phyloP scores from a whole-genome alignment of 2,888 invertebrate genomes.

The Ochlodes sylvanus region DNA sequence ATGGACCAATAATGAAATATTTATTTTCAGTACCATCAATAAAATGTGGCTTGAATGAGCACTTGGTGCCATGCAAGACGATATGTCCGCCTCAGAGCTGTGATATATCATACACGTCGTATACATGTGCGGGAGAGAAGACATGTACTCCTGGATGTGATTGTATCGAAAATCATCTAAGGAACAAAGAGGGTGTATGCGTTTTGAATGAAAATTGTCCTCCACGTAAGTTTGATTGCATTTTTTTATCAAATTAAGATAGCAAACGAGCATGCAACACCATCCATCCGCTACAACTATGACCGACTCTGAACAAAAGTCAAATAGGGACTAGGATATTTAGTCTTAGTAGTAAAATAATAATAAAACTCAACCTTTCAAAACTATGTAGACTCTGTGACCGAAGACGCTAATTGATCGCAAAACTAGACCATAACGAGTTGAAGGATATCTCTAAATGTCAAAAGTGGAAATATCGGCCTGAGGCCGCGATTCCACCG shows the following conservation, averaged over 20 bases:
- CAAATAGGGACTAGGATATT: too few relatives aligned
- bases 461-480: too few relatives aligned
- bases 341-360: too few relatives aligned
- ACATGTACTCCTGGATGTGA: constrained; percentile 54
- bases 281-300: too few relatives aligned
- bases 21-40: not conserved
- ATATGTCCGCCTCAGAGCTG: constrained; percentile 58
- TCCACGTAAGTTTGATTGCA: not conserved
- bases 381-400: too few relatives aligned
- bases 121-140: constrained; percentile 38
- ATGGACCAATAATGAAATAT: not conserved
- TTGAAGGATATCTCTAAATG: too few relatives aligned
- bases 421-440: too few relatives aligned
- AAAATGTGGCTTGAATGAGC: constrained; percentile 48
- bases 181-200: constrained; percentile 53
- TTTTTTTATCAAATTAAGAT: not conserved
- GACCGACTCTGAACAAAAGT: too few relatives aligned
- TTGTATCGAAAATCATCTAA: constrained; percentile 51
- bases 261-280: too few relatives aligned
- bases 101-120: constrained; percentile 51
- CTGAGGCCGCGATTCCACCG: too few relatives aligned
- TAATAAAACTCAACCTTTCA: too few relatives aligned
- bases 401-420: too few relatives aligned
- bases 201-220: constrained; percentile 53
- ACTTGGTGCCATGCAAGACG: constrained; percentile 47